Evolutionary conservation across 2,888 invertebrate species (phyloP).

Genomic region (Parnassius mnemosyne): DNA sequence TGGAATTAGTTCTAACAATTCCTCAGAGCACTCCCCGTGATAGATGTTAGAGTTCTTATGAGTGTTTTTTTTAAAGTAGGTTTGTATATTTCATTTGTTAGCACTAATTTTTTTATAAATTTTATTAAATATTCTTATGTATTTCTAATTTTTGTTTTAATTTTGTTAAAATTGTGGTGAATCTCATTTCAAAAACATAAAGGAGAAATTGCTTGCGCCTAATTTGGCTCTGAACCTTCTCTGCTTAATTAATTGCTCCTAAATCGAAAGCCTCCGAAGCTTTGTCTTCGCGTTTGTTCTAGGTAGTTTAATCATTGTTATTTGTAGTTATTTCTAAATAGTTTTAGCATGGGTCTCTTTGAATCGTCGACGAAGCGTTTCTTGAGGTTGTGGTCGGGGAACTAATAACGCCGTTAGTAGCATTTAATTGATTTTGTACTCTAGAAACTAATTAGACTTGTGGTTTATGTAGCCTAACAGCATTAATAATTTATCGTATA

Average conservation of each 20-base stretch:
- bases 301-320: slow-evolving; percentile 25
- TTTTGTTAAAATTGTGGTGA: slow-evolving; percentile 11
- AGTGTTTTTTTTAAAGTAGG: no score
- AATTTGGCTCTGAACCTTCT: slow-evolving; percentile 1
- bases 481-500: slow-evolving; percentile 66
- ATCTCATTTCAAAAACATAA: slow-evolving; percentile 19
- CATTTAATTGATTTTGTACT: slow-evolving; percentile 76
- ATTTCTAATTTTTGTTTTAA: no score
- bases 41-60: no score
- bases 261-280: slow-evolving; percentile 24
- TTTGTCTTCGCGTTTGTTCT: slow-evolving; percentile 24
- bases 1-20: no score
- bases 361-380: slow-evolving; percentile 56
- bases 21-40: no score
- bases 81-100: no score
- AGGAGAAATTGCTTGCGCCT: slow-evolving; percentile 9
- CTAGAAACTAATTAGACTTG: slow-evolving; percentile 76
- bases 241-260: slow-evolving; percentile 27
- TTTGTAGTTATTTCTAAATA: slow-evolving; percentile 30
- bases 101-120: no score
- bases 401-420: slow-evolving; percentile 49
- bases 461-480: slow-evolving; percentile 70
- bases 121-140: no score
- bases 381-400: slow-evolving; percentile 60
- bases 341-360: slow-evolving; percentile 50